phyloP scores from a whole-genome alignment of 1,140 invertebrate genomes.

The Bombus impatiens region DNA sequence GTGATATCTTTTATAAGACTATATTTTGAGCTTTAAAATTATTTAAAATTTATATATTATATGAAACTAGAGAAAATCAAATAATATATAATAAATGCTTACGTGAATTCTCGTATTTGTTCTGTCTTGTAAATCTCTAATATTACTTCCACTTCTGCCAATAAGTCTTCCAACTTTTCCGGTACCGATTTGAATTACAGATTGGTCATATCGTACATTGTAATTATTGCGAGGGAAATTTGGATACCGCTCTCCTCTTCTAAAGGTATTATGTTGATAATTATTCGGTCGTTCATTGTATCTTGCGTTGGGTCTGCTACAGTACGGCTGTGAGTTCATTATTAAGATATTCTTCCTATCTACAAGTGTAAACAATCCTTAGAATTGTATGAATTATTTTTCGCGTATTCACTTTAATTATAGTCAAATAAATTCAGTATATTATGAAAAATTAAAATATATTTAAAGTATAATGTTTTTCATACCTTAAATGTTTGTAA shows the following conservation, averaged over 20 bases:
- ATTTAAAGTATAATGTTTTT: neutral
- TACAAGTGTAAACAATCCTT: neutral
- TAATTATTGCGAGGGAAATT: neutral
- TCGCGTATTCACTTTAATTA: neutral
- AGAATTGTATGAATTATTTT: neutral
- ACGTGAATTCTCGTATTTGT: slow-evolving; percentile 84
- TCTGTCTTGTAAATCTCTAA: slow-evolving; percentile 87
- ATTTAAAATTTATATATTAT: neutral
- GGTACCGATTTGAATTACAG: slow-evolving; percentile 61
- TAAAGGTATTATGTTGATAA: neutral
- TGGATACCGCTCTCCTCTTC: neutral
- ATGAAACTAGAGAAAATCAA: slow-evolving; percentile 23
- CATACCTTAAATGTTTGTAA: neutral
- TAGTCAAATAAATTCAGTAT: neutral
- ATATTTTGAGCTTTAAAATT: neutral
- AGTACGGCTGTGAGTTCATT: no score
- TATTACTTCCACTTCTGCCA: slow-evolving; percentile 89
- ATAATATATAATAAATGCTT: slow-evolving; percentile 37
- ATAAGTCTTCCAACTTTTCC: slow-evolving; percentile 80
- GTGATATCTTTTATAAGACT: no score
- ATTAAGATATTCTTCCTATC: no score
- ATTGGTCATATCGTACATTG: neutral
- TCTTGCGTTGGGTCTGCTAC: no score
- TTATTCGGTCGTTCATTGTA: no score
- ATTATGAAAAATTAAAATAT: neutral